Evolutionary conservation across 2,888 invertebrate genomes (phyloP), one percentile per base, ranked within the genome.

Genomic region (Aplocera efformata): DNA sequence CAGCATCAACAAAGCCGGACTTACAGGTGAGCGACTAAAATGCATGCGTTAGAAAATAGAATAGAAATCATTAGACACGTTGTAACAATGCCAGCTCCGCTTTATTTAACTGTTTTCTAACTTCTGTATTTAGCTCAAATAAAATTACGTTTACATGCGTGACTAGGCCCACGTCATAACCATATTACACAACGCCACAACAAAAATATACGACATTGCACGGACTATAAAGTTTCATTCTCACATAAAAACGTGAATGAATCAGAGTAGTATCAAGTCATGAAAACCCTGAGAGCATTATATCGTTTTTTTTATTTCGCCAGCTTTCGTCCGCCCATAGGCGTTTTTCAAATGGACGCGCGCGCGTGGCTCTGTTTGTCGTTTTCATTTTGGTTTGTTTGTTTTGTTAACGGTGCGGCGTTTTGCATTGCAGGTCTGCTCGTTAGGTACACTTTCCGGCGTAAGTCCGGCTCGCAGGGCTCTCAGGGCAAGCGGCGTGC

Each of bases 1-100:
- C 59, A 92, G 91, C 67, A 91, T 91, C 65, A 92, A 92, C 68
- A 93, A 94, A 72, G 90, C 90, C 27, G 91, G 91, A 44, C 66
- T 88, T 36, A 88, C 90, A 72, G 93, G 93, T 93, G 79, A 91
- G 92, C 89, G 32, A 30, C 24, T n/a, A 32, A 13, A 29, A 8
- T 42, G 36, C 32, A 37, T 24, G 46, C 31, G 22, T 13, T 27
- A n/a, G n/a, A n/a, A n/a, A n/a, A n/a, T n/a, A n/a, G n/a, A n/a
- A n/a, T n/a, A n/a, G 24, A 30, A 7, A 28, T 43, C 49, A 42
- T 42, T 27, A 30, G 13, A 47, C 30, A 37, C 8, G 29, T 29
- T 22, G 24, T 30, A 41, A 32, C 40, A 47, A 42, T 31, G 45
- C 47, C 48, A 50, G 37, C 40, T 36, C 29, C 30, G 53, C 56